Evolutionary conservation across 2,888 invertebrate species (phyloP).

Genomic region (Trypoxylon attenuatum): DNA sequence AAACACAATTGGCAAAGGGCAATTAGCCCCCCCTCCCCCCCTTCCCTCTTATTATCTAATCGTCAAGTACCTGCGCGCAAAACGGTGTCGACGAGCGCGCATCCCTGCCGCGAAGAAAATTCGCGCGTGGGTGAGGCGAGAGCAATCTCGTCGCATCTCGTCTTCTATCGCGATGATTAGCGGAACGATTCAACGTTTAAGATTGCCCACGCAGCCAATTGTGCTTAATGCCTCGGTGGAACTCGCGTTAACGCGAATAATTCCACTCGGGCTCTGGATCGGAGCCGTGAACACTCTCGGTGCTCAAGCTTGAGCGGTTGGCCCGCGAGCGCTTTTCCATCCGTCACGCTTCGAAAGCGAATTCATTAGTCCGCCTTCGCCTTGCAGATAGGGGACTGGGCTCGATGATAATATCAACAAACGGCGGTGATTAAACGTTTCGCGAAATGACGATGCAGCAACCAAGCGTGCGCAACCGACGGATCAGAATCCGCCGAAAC

Average conservation of each 20-base stretch:
- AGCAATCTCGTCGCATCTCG: slow-evolving; percentile 56
- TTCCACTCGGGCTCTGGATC: slow-evolving; percentile 44
- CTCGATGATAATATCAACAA: neutral
- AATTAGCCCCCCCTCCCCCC: too few relatives aligned
- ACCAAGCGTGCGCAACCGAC: slow-evolving; percentile 25
- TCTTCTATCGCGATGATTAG: slow-evolving; percentile 59
- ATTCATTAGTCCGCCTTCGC: neutral
- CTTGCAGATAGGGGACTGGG: neutral
- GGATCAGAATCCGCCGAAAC: neutral
- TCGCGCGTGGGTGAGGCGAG: slow-evolving; percentile 49
- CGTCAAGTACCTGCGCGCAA: too few relatives aligned
- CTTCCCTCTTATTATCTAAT: too few relatives aligned
- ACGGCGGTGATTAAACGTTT: too few relatives aligned
- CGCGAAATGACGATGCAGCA: too few relatives aligned
- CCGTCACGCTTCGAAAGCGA: neutral
- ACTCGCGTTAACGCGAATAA: slow-evolving; percentile 52
- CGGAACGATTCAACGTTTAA: slow-evolving; percentile 63
- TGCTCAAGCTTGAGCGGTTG: neutral
- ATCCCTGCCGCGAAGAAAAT: slow-evolving; percentile 53
- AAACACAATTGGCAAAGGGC: too few relatives aligned
- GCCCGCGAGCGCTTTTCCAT: too few relatives aligned
- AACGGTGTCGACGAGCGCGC: too few relatives aligned
- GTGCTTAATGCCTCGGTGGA: slow-evolving; percentile 49
- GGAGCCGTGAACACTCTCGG: slow-evolving; percentile 18
- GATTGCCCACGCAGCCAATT: slow-evolving; percentile 64